phyloP scores from a whole-genome alignment of 2,113 vertebrate genomes.

The Leptocoma aspasia region DNA sequence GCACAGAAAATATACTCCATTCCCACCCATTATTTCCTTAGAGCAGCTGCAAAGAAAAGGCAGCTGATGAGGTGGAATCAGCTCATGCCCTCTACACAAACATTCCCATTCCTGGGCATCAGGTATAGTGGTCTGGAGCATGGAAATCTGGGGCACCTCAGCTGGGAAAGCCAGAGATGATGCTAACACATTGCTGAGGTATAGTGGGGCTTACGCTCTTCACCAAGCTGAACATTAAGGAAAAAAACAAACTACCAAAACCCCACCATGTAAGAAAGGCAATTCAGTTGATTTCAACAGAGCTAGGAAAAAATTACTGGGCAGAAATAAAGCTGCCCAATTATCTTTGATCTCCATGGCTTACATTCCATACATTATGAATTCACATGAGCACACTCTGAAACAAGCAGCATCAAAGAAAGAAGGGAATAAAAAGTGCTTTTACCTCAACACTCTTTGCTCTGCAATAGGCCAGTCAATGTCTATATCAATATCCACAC shows the following conservation, averaged over 20 bases:
- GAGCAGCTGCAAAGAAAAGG: not conserved
- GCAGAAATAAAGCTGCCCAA: not conserved
- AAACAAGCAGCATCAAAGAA: not conserved
- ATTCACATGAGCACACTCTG: not conserved
- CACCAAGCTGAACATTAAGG: not conserved
- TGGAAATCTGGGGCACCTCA: not conserved
- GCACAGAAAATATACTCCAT: not conserved
- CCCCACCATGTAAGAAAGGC: not conserved
- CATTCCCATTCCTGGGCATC: not conserved
- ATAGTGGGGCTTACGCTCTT: not conserved
- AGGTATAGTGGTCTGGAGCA: not conserved
- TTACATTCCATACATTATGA: not conserved
- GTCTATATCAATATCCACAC: constrained; percentile 95
- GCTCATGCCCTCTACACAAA: not conserved
- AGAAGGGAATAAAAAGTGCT: not conserved
- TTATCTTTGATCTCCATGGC: not conserved
- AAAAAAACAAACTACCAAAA: not conserved
- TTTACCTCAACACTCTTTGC: constrained; percentile 90
- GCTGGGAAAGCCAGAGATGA: not conserved
- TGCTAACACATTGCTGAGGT: not conserved
- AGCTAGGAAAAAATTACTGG: not conserved
- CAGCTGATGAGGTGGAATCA: not conserved
- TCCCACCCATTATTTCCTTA: not conserved
- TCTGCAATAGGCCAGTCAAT: constrained; percentile 98
- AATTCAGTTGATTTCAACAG: not conserved